These are phyloP conservation scores for Amblyopsis hoosieri DNA, from an alignment of 2,797 vertebrate species.

Conservation along the genomic window DNA sequence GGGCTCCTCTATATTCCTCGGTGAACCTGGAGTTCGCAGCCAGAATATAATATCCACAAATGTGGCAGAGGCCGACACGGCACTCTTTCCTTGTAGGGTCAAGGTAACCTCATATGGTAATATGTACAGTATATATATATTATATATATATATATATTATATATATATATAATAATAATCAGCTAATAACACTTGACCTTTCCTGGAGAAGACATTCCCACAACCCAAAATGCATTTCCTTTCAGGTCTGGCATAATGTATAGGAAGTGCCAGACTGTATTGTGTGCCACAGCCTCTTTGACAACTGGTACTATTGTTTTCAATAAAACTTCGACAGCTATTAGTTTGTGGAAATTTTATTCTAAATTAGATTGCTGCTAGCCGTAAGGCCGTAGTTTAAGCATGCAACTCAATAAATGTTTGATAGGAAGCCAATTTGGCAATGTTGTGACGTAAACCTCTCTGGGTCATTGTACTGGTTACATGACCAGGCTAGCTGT, in stretches of 20 bases:
- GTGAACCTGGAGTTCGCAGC: constrained; percentile 37
- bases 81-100: constrained; percentile 56
- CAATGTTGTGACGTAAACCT: constrained; percentile 8
- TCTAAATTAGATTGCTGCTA: constrained; percentile 7
- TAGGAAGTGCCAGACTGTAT: constrained; percentile 30
- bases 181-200: constrained; percentile 23
- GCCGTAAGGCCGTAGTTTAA: neutral
- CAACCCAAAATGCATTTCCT: constrained; percentile 46
- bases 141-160: constrained; percentile 9
- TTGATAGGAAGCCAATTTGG: constrained; percentile 10
- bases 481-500: constrained; percentile 39
- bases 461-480: constrained; percentile 6
- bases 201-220: constrained; percentile 48
- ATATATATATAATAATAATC: constrained; percentile 3
- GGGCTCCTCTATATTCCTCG: constrained; percentile 41
- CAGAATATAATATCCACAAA: constrained; percentile 49
- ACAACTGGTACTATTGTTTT: constrained; percentile 26
- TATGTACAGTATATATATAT: neutral
- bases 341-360: neutral
- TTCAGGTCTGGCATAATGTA: constrained; percentile 25
- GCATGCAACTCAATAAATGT: constrained; percentile 7
- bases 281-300: constrained; percentile 19
- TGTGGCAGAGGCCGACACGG: constrained; percentile 31
- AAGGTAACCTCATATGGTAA: neutral
- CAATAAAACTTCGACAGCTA: constrained; percentile 7